Evolutionary conservation across 2,113 vertebrate species (phyloP).

Genomic region (Antigone vipio): DNA sequence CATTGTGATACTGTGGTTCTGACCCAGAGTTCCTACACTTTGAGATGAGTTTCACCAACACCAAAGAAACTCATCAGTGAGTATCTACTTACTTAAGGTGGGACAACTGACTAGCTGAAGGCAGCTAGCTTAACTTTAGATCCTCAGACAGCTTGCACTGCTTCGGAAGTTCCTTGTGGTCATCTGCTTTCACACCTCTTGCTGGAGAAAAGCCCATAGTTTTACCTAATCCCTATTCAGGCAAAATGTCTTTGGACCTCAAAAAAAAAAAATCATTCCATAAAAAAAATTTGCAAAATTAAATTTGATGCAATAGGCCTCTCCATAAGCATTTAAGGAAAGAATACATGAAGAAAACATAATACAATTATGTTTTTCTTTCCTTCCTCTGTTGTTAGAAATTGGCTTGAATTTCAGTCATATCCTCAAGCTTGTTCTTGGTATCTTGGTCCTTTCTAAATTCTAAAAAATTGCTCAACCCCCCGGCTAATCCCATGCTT

Average conservation of each 20-base stretch:
- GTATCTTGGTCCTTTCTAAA: neutral
- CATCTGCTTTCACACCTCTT: neutral
- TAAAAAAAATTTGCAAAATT: neutral
- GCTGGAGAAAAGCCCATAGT: neutral
- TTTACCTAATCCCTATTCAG: neutral
- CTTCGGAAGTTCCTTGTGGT: neutral
- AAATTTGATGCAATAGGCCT: neutral
- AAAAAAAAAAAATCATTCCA: neutral
- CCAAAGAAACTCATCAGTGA: neutral
- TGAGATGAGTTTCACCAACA: neutral
- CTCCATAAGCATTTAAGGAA: neutral
- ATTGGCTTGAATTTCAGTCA: neutral
- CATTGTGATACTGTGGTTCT: neutral
- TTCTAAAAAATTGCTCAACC: neutral
- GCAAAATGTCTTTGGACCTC: neutral
- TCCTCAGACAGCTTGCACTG: neutral
- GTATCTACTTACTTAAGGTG: neutral
- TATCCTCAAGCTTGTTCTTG: neutral
- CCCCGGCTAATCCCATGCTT: neutral
- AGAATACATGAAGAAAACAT: neutral
- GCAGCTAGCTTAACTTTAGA: neutral
- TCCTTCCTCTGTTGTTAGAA: neutral
- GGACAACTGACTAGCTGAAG: neutral
- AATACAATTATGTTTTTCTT: neutral
- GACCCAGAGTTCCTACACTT: neutral